These are phyloP conservation scores for Drosophila persimilis DNA, from an alignment of 1,140 invertebrate species.

Conservation along the genomic window DNA sequence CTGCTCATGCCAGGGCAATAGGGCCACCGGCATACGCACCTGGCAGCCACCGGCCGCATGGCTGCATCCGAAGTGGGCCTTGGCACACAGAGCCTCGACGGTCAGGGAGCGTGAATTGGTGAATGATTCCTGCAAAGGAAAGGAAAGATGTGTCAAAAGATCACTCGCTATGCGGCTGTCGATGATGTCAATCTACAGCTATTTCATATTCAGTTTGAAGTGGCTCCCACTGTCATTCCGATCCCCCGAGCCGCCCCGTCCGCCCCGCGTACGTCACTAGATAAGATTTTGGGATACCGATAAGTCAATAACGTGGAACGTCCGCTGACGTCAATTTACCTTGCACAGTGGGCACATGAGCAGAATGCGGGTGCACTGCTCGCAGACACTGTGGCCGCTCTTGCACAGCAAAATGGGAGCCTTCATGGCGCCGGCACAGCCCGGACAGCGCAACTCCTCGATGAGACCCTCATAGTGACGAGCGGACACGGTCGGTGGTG, in stretches of 20 bases:
- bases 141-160: conserved; percentile 4
- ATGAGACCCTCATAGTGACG: conserved; percentile 78
- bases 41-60: conserved; percentile 71
- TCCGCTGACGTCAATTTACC: conserved; percentile 56
- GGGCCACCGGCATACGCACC: conserved; percentile 70
- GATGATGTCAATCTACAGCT: conserved; percentile 24
- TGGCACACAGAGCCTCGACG: conserved; percentile 75
- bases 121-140: conserved; percentile 62
- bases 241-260: too few species aligned
- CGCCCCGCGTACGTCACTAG: conserved; percentile 27
- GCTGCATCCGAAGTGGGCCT: conserved; percentile 77
- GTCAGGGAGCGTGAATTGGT: conserved; percentile 75
- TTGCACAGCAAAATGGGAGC: conserved; percentile 74
- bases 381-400: conserved; percentile 79
- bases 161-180: conserved; percentile 3
- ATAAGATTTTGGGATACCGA: conserved; percentile 16
- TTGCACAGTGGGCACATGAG: conserved; percentile 80
- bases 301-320: conserved; percentile 7
- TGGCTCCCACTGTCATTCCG: neutral
- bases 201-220: conserved; percentile 16
- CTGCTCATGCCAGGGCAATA: conserved; percentile 78
- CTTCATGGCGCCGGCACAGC: conserved; percentile 78
- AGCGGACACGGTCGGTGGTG: conserved; percentile 36
- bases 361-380: conserved; percentile 74
- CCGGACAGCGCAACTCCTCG: conserved; percentile 79